Evolutionary conservation across 2,113 vertebrate species (phyloP).

Genomic region (Grallaria varia): DNA sequence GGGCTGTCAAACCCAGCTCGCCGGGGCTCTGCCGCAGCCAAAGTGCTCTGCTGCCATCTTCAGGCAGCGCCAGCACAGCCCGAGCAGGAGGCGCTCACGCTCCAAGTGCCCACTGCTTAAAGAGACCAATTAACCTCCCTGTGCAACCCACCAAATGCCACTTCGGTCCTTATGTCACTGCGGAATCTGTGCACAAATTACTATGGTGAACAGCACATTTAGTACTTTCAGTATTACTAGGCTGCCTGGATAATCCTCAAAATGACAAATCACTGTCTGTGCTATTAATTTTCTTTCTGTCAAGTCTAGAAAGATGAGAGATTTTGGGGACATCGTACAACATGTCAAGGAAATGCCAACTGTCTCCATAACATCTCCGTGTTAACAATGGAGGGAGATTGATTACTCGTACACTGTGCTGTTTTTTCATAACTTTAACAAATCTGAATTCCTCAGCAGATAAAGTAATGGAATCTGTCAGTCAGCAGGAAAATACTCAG

Average conservation of each 20-base stretch:
- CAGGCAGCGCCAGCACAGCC: not conserved
- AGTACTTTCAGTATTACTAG: not conserved
- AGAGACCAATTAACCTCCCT: not conserved
- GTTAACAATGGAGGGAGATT: constrained; percentile 67
- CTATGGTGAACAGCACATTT: not conserved
- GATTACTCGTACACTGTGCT: constrained; percentile 61
- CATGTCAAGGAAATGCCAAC: constrained; percentile 73
- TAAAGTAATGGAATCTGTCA: constrained; percentile 78
- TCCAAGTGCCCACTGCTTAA: not conserved
- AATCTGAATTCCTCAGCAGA: constrained; percentile 71
- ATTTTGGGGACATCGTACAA: constrained; percentile 61
- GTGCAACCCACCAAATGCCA: not conserved
- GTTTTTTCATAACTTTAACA: constrained; percentile 65
- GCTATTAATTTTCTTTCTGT: constrained; percentile 74
- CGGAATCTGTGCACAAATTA: not conserved
- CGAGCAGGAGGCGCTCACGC: not conserved
- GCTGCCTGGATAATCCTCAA: constrained; percentile 58
- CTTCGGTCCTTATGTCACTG: not conserved
- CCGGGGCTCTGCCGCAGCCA: accelerated
- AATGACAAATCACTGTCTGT: constrained; percentile 62
- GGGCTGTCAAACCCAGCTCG: accelerated
- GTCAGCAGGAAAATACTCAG: constrained; percentile 51
- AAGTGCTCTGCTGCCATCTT: constrained; percentile 50
- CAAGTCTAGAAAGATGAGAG: constrained; percentile 71
- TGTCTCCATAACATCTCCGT: constrained; percentile 59